Evolutionary conservation across 2,888 invertebrate species (phyloP).

Genomic region (Ophraella communa): DNA sequence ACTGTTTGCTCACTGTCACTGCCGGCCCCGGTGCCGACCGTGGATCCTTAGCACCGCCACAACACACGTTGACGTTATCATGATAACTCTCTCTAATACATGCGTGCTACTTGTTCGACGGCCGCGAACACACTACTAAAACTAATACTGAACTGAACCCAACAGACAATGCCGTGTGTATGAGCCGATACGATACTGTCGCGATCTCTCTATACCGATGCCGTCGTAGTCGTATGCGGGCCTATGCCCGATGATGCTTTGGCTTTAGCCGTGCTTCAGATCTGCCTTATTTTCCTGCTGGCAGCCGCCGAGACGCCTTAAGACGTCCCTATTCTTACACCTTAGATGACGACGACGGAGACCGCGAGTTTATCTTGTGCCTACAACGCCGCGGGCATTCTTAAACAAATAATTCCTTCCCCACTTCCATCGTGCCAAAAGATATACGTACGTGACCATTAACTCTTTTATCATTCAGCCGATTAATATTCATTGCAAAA

Average conservation of each 20-base stretch:
- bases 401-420: conserved; percentile 19
- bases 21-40: conserved; percentile 40
- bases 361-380: conserved; percentile 3
- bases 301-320: conserved; percentile 41
- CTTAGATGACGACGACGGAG: conserved; percentile 18
- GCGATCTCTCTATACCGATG: conserved; percentile 18
- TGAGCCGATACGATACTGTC: conserved; percentile 36
- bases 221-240: conserved; percentile 36
- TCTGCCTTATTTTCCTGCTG: conserved; percentile 22
- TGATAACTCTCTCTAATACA: conserved; percentile 52
- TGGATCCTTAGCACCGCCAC: conserved; percentile 40
- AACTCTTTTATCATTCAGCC: not conserved
- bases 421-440: conserved; percentile 8
- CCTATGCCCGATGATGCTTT: conserved; percentile 29
- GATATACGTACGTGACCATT: not conserved
- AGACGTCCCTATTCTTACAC: conserved; percentile 13
- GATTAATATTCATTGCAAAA: conserved; percentile 8
- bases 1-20: conserved; percentile 53
- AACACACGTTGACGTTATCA: conserved; percentile 52
- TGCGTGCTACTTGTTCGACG: conserved; percentile 61
- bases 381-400: conserved; percentile 18
- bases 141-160: conserved; percentile 32
- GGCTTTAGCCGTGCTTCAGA: conserved; percentile 18
- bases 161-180: conserved; percentile 61
- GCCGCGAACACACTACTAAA: conserved; percentile 59